These are phyloP conservation scores for Acanthosoma haemorrhoidale DNA, from an alignment of 2,888 invertebrate genomes.

Conservation along the genomic window DNA sequence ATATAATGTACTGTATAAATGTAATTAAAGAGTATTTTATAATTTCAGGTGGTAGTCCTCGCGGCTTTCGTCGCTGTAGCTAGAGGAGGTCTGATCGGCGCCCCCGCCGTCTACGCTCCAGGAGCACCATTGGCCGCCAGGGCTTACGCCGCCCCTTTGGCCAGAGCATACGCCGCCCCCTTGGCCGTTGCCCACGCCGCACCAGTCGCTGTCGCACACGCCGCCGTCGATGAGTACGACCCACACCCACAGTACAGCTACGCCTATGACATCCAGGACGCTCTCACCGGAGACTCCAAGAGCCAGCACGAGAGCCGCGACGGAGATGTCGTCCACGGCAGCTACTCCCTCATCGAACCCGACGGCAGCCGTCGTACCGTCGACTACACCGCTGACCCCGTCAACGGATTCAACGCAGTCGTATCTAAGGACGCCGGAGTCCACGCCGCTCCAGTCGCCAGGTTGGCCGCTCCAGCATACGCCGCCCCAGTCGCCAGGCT, in stretches of 20 bases:
- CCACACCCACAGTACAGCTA: conserved; percentile 42
- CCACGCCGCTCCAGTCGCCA: conserved; percentile 18
- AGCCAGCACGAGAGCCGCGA: conserved; percentile 42
- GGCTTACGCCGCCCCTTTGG: conserved; percentile 34
- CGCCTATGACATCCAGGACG: conserved; percentile 42
- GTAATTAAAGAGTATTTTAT: no score
- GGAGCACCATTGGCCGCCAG: conserved; percentile 36
- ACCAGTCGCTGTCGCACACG: conserved; percentile 59
- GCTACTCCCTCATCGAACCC: conserved; percentile 42
- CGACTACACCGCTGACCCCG: conserved; percentile 29
- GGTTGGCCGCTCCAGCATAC: not conserved
- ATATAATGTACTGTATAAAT: no score
- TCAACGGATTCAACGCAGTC: conserved; percentile 28
- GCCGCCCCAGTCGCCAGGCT: not conserved
- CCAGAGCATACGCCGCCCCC: conserved; percentile 45
- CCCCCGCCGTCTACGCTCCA: conserved; percentile 36
- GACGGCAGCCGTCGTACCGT: conserved; percentile 41
- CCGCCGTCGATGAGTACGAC: conserved; percentile 41
- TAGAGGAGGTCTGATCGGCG: conserved; percentile 37
- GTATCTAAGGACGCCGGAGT: not conserved
- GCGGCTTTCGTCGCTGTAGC: conserved; percentile 34
- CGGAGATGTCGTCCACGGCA: conserved; percentile 42
- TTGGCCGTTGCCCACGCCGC: conserved; percentile 48
- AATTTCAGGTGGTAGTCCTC: conserved; percentile 23
- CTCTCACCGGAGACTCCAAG: conserved; percentile 42